These are phyloP conservation scores for Ormyrus thymus DNA, from an alignment of 2,888 invertebrate genomes.

Conservation along the genomic window DNA sequence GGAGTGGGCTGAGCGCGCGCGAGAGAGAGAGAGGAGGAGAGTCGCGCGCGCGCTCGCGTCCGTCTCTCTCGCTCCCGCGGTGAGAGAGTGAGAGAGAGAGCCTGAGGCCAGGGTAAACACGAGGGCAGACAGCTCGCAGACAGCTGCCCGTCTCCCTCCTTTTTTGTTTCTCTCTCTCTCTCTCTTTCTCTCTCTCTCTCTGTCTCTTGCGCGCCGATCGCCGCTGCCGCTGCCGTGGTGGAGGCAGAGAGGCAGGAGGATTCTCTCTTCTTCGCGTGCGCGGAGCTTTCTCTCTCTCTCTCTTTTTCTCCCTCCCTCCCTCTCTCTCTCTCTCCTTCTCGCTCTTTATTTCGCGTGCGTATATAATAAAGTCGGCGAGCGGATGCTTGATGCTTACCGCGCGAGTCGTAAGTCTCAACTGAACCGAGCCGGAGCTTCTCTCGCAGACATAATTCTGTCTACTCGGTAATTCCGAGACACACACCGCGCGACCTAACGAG, in stretches of 20 bases:
- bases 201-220: constrained; percentile 25
- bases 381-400: constrained; percentile 67
- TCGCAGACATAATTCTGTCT: constrained; percentile 74
- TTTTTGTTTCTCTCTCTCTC: constrained; percentile 22
- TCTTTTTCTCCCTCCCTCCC: background rate
- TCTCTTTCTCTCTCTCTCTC: constrained; percentile 12
- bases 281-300: constrained; percentile 14
- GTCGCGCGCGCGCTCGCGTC: constrained; percentile 23
- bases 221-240: constrained; percentile 27
- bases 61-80: constrained; percentile 20
- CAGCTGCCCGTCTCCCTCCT: constrained; percentile 42
- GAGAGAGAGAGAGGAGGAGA: constrained; percentile 34
- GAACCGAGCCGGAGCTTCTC: constrained; percentile 68
- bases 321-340: constrained; percentile 1
- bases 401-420: constrained; percentile 74
- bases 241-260: background rate
- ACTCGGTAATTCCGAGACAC: constrained; percentile 73
- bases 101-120: constrained; percentile 56
- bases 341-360: constrained; percentile 1
- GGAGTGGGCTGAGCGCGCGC: constrained; percentile 55
- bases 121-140: constrained; percentile 58
- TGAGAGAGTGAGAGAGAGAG: background rate
- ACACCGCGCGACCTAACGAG: constrained; percentile 53
- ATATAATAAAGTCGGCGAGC: no score
- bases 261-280: background rate